These are phyloP conservation scores for Urocolius indicus DNA, from an alignment of 2,113 vertebrate genomes.

Conservation along the genomic window DNA sequence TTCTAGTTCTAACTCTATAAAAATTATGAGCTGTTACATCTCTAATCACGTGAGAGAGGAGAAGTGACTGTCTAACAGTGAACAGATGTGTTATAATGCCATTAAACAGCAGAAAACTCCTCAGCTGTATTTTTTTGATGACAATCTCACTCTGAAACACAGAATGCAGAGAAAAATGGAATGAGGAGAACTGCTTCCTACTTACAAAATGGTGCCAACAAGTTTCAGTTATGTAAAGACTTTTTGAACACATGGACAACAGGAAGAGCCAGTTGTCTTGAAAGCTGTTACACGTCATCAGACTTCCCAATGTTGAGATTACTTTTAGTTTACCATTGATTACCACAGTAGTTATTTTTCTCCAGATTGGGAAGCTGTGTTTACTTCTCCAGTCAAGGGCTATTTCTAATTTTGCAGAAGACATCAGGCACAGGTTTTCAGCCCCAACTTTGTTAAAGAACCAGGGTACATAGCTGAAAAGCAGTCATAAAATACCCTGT, in stretches of 20 bases:
- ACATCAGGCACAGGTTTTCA: too few relatives aligned
- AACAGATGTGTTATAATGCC: background rate
- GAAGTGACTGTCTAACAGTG: background rate
- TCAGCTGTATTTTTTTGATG: background rate
- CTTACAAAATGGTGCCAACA: background rate
- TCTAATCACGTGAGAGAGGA: background rate
- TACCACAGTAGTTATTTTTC: background rate
- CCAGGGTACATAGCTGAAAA: background rate
- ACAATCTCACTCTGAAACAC: background rate
- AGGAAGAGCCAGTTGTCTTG: background rate
- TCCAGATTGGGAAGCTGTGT: background rate
- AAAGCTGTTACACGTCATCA: background rate
- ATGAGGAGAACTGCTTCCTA: background rate
- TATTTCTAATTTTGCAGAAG: too few relatives aligned
- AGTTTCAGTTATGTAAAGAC: background rate
- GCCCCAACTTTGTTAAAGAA: background rate
- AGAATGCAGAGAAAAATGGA: background rate
- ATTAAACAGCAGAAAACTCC: background rate
- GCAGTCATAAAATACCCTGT: background rate
- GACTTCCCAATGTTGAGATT: background rate
- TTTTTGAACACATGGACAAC: background rate
- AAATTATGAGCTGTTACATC: background rate
- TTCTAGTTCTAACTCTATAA: background rate
- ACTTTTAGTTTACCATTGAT: background rate
- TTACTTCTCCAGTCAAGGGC: background rate